Evolutionary conservation across 2,888 invertebrate genomes (phyloP).

Genomic region (Euspilapteryx auroguttella): DNA sequence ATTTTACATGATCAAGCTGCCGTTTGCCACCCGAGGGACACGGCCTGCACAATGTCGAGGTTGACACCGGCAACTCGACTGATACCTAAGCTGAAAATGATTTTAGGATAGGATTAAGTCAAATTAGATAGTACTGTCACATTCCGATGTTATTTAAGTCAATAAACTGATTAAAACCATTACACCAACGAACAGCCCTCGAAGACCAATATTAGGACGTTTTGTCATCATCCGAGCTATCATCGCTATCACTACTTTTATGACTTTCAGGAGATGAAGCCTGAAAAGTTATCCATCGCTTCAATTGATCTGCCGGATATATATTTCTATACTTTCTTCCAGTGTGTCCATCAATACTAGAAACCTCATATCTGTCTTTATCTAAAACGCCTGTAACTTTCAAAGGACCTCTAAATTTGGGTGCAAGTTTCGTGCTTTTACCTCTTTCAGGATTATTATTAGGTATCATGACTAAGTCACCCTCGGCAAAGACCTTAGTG

Average conservation of each 20-base stretch:
- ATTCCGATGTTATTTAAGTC: background rate
- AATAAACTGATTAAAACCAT: background rate
- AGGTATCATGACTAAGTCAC: constrained; percentile 3
- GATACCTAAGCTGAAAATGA: constrained; percentile 1
- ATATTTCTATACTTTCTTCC: constrained; percentile 2
- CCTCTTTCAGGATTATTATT: constrained; percentile 4
- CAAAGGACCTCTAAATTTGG: constrained; percentile 8
- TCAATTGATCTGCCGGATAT: constrained; percentile 2
- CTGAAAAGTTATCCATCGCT: constrained; percentile 1
- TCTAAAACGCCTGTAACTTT: constrained; percentile 7
- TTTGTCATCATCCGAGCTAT: background rate
- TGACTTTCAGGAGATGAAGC: background rate
- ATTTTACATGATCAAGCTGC: no score
- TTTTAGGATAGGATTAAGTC: background rate
- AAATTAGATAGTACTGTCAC: background rate
- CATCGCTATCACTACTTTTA: background rate
- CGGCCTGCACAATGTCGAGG: background rate
- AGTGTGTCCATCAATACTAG: constrained; percentile 6
- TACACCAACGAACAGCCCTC: background rate
- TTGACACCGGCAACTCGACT: background rate
- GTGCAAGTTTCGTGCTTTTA: constrained; percentile 8
- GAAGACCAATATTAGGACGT: background rate
- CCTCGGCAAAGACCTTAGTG: constrained; percentile 1
- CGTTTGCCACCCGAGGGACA: background rate
- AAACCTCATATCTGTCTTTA: constrained; percentile 10